Evolutionary conservation across 2,113 vertebrate genomes (phyloP).

Genomic region (Limnothrissa miodon): DNA sequence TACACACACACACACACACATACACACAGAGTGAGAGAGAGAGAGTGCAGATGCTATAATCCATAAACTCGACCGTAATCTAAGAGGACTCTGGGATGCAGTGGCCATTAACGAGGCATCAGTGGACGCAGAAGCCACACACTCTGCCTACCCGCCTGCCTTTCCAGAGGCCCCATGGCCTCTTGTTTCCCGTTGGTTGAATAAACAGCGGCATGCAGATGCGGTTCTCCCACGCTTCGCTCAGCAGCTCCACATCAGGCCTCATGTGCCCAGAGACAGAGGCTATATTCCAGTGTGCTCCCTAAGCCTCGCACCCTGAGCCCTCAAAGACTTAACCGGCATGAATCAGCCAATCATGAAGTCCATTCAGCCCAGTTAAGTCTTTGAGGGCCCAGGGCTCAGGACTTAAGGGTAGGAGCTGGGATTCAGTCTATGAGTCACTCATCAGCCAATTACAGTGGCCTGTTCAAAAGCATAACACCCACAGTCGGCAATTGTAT

Average conservation of each 20-base stretch:
- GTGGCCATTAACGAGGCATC: background rate
- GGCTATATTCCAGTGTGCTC: no score
- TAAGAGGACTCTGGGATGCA: background rate
- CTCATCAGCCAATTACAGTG: background rate
- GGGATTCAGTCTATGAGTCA: background rate
- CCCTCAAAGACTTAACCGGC: no score
- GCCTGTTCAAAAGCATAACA: background rate
- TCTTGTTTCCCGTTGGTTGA: background rate
- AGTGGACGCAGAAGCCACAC: background rate
- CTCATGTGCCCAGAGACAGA: background rate
- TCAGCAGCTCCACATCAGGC: background rate
- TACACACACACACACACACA: background rate
- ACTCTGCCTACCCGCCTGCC: background rate
- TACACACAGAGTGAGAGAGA: background rate
- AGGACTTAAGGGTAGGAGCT: no score
- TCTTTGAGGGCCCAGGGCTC: no score
- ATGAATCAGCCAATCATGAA: no score
- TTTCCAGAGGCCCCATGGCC: background rate
- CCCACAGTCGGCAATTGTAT: background rate
- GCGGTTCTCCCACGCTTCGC: no score
- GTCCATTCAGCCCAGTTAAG: no score
- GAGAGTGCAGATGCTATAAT: background rate
- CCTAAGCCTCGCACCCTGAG: no score
- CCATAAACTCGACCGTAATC: background rate
- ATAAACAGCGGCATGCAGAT: background rate